Evolutionary conservation across 2,113 vertebrate species (phyloP), one percentile per base, ranked within the genome.

Genomic region (Cyprinodon variegatus): DNA sequence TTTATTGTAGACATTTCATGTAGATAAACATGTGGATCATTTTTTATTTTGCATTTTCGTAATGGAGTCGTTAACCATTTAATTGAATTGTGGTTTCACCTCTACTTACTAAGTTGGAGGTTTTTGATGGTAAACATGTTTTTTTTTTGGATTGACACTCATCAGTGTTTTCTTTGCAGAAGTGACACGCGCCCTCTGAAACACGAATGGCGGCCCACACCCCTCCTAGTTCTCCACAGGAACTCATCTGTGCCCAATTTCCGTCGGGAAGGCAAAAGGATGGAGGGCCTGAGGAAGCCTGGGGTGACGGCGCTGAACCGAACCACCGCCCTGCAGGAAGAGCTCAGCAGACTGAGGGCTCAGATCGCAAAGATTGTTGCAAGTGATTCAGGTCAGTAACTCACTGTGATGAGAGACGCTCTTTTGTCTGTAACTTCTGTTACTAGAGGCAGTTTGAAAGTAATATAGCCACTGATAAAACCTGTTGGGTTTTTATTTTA

Each of bases 191-290:
- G 98, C 5, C 98, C 98, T 0, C 90, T 99, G 76, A 96, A 97
- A 90, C 97, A 99, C 48, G 97, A 97, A 59, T 99, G 98, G 98
- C 95, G 97, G 81, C 98, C 98, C 0, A 99, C 97, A 11, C 97
- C 98, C 43, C 94, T 99, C 88, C 94, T 97, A 0, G 96, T 99
- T 22, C 97, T 99, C 77, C 98, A 99, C 76, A 95, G 98, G 38
- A 99, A 99, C 71, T 97, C 98, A 10, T 99, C 98, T 0, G 98
- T 99, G 74, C 98, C 98, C 82, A 99, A 99, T 93, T 95, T 99
- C 79, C 96, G 97, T 60, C 96, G 95, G 36, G 96, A 97, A 20
- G 96, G 97, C 71, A 97, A 98, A 83, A 95, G 96, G 79, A 91
- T 98, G 85, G 95, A 98, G 41, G 96, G 95, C 72, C 87, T 99